phyloP scores from a whole-genome alignment of 2,888 invertebrate species.

The Pristionchus fissidentatus region DNA sequence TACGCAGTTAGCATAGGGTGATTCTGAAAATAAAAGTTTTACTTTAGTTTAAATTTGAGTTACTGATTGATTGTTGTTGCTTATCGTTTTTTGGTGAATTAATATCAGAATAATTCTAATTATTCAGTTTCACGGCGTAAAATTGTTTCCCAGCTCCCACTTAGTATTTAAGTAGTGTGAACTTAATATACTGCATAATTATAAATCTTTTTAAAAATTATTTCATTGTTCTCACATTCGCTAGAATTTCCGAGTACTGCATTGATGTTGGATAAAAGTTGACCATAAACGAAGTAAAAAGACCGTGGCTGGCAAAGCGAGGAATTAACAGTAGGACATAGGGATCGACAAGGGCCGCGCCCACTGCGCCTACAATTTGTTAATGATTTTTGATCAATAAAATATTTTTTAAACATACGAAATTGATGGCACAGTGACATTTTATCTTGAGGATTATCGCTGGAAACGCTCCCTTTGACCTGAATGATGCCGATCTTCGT shows the following conservation, averaged over 20 bases:
- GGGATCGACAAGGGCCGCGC: not conserved
- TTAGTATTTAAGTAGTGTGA: too few species aligned
- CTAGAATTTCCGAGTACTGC: conserved; percentile 1
- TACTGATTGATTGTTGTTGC: too few species aligned
- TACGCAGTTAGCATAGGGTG: not conserved
- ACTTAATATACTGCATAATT: not conserved
- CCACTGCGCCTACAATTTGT: not conserved
- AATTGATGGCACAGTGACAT: not conserved
- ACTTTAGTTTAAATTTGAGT: too few species aligned
- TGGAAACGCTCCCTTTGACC: not conserved
- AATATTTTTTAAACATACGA: not conserved
- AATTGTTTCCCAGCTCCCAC: too few species aligned
- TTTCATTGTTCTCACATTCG: not conserved
- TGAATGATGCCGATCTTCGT: not conserved
- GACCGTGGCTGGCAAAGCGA: not conserved
- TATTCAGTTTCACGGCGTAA: too few species aligned
- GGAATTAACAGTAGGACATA: not conserved
- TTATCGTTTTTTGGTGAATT: too few species aligned
- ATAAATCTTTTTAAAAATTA: too few species aligned
- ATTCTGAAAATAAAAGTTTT: not conserved
- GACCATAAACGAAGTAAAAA: not conserved
- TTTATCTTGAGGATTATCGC: not conserved
- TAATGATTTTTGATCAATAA: not conserved
- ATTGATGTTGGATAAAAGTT: conserved; percentile 8
- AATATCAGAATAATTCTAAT: too few species aligned